phyloP scores from a whole-genome alignment of 2,113 vertebrate species.

The Phycodurus eques region DNA sequence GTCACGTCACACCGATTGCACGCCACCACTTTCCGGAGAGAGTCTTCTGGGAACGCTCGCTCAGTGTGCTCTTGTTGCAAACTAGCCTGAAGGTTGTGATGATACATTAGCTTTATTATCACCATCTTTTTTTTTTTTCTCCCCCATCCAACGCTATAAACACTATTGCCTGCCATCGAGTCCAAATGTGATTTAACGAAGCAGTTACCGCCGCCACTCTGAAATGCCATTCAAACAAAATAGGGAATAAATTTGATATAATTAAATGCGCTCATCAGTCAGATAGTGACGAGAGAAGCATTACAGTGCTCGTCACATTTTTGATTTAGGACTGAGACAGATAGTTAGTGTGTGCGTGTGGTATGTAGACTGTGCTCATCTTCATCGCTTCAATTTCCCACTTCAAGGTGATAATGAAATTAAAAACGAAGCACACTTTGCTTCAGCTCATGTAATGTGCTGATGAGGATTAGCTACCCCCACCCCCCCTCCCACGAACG shows the following conservation, averaged over 20 bases:
- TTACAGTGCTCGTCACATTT: constrained; percentile 11
- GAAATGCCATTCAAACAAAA: constrained; percentile 22
- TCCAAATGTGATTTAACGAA: constrained; percentile 28
- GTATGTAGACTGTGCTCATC: too few species aligned
- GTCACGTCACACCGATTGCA: constrained; percentile 35
- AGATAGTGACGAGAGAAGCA: constrained; percentile 14
- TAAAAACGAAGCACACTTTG: background rate
- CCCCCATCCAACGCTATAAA: constrained; percentile 21
- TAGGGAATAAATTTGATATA: constrained; percentile 21
- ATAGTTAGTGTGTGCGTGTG: too few species aligned
- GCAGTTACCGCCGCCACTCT: constrained; percentile 15
- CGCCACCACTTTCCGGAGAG: constrained; percentile 20
- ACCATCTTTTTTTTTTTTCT: constrained; percentile 7
- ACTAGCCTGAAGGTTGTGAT: constrained; percentile 46
- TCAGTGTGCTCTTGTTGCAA: constrained; percentile 50
- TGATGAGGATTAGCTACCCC: constrained; percentile 15
- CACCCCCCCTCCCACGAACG: background rate
- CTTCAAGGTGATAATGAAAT: background rate
- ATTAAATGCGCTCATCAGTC: constrained; percentile 40
- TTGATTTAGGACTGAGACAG: background rate
- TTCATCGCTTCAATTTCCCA: background rate
- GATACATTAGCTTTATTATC: constrained; percentile 33
- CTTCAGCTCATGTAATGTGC: background rate
- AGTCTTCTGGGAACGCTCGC: constrained; percentile 24
- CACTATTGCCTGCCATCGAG: constrained; percentile 31